A percentile compares a stretch with the other conserved stretches of the same genome.
Evolutionary conservation across 2,797 vertebrate species (phyloP).

Genomic region (Fistularia tabacaria): DNA sequence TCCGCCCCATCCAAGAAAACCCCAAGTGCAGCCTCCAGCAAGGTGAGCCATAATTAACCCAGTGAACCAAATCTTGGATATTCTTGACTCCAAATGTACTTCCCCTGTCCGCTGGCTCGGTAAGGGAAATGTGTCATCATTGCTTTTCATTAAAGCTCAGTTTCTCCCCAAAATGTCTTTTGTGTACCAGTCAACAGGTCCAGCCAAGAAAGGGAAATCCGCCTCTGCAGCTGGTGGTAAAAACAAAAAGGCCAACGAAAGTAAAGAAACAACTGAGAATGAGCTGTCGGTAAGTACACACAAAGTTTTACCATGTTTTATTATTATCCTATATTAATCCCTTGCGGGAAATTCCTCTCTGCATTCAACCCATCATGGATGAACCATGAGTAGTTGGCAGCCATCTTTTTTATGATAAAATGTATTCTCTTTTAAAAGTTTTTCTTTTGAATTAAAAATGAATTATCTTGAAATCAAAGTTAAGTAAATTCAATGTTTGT

Average conservation of each 20-base stretch:
- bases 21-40: slow-evolving; percentile 47
- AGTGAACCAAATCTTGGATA: background rate
- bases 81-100: too few relatives aligned
- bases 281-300: slow-evolving; percentile 87
- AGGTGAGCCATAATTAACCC: background rate
- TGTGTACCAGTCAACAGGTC: slow-evolving; percentile 74
- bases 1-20: slow-evolving; percentile 81
- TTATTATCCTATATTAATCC: background rate
- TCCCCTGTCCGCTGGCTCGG: too few relatives aligned
- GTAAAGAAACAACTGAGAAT: slow-evolving; percentile 83
- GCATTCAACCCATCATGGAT: too few relatives aligned
- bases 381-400: too few relatives aligned
- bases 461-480: too few relatives aligned
- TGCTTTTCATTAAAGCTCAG: too few relatives aligned
- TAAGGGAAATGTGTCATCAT: too few relatives aligned
- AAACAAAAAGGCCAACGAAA: slow-evolving; percentile 82
- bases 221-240: slow-evolving; percentile 75
- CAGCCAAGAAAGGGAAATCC: slow-evolving; percentile 85
- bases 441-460: too few relatives aligned
- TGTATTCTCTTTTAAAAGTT: too few relatives aligned
- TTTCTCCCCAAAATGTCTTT: background rate
- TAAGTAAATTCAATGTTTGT: too few relatives aligned
- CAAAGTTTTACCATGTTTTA: background rate
- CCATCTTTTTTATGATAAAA: too few relatives aligned
- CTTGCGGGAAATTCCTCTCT: too few relatives aligned